Evolutionary conservation across 2,888 invertebrate species (phyloP).

Genomic region (Hirtodrosophila trivittata): DNA sequence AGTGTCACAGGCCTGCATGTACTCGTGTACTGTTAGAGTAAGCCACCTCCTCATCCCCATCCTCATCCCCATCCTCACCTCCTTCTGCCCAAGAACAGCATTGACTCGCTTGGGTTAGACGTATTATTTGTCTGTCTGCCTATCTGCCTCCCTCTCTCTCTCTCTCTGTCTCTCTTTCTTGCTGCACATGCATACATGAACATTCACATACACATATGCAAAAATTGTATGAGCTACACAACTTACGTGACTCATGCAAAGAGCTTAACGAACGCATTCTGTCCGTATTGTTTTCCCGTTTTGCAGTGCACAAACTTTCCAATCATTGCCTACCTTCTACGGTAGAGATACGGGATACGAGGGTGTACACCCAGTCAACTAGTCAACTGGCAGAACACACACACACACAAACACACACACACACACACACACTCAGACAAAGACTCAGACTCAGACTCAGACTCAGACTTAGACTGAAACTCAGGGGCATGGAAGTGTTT

Average conservation of each 20-base stretch:
- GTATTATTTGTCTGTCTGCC: neutral
- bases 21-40: neutral
- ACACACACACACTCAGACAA: too few species aligned
- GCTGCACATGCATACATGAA: neutral
- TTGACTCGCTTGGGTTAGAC: too few species aligned
- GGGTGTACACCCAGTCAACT: neutral
- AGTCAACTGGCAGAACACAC: neutral
- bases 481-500: too few species aligned
- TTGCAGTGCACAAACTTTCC: conserved; percentile 9
- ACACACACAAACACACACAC: conserved; percentile 2
- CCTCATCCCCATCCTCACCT: too few species aligned
- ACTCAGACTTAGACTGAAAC: too few species aligned
- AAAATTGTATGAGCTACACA: neutral
- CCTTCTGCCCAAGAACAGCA: too few species aligned
- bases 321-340: neutral
- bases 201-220: neutral
- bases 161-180: too few species aligned
- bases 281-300: conserved; percentile 21
- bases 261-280: conserved; percentile 23
- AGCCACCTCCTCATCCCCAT: neutral
- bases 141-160: too few species aligned
- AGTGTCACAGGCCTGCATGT: neutral
- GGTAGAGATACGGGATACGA: too few species aligned
- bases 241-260: conserved; percentile 27
- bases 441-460: too few species aligned